phyloP scores from a whole-genome alignment of 2,113 vertebrate species.

The Hemicordylus capensis region DNA sequence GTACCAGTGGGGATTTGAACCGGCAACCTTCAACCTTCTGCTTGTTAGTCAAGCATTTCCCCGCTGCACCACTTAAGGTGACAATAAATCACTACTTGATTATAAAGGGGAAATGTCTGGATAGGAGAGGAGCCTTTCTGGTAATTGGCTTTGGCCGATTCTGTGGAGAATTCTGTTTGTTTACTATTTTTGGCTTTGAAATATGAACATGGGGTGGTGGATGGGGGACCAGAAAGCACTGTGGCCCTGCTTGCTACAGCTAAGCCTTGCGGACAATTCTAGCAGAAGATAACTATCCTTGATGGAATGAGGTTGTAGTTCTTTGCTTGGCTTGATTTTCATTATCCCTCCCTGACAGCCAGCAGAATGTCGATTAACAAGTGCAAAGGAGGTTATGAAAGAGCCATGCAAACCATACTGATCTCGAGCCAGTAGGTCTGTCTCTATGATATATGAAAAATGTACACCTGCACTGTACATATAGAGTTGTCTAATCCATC shows the following conservation, averaged over 20 bases:
- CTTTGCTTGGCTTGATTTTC: slow-evolving; percentile 52
- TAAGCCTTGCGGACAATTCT: slow-evolving; percentile 53
- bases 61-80: no score
- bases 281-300: slow-evolving; percentile 42
- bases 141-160: slow-evolving; percentile 54
- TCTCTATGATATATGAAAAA: slow-evolving; percentile 48
- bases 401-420: slow-evolving; percentile 34
- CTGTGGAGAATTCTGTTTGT: slow-evolving; percentile 55
- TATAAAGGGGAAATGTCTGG: slow-evolving; percentile 53
- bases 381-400: slow-evolving; percentile 40
- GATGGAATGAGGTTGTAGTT: slow-evolving; percentile 51
- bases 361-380: slow-evolving; percentile 37
- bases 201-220: no score
- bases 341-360: slow-evolving; percentile 48
- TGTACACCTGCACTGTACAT: slow-evolving; percentile 15
- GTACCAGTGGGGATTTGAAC: no score
- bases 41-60: no score
- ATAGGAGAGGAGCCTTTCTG: slow-evolving; percentile 54
- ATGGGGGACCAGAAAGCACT: not conserved
- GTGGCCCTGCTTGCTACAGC: slow-evolving; percentile 29
- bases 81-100: slow-evolving; percentile 56
- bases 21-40: no score
- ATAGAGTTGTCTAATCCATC: slow-evolving; percentile 49
- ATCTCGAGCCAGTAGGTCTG: slow-evolving; percentile 18
- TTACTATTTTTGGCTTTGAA: slow-evolving; percentile 50